Evolutionary conservation across 2,888 invertebrate species (phyloP).

Genomic region (Acleris sparsana): DNA sequence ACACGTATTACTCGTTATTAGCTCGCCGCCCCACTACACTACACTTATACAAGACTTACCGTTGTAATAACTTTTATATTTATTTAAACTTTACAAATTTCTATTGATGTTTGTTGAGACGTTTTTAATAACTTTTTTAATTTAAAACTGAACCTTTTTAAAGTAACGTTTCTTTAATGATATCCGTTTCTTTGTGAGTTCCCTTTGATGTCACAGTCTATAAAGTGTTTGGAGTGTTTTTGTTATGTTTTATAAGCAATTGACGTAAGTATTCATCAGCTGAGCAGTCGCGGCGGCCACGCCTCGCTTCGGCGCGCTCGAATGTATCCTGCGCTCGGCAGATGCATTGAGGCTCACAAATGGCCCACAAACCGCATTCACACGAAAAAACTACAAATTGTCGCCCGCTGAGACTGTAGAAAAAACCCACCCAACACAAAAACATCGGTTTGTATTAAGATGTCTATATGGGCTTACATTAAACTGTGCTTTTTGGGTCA

Average conservation of each 20-base stretch:
- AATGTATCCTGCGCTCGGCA: neutral
- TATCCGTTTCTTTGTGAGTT: constrained; percentile 22
- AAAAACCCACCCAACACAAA: constrained; percentile 36
- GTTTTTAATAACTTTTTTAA: constrained; percentile 20
- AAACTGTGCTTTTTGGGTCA: neutral
- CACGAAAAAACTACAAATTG: constrained; percentile 41
- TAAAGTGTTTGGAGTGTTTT: constrained; percentile 19
- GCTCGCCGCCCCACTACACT: too few relatives aligned
- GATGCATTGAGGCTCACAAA: constrained; percentile 35
- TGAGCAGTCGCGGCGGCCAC: constrained; percentile 1
- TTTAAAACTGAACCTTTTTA: constrained; percentile 8
- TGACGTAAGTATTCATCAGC: constrained; percentile 13
- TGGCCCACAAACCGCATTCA: constrained; percentile 67
- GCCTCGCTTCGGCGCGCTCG: constrained; percentile 2
- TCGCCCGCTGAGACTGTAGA: constrained; percentile 37
- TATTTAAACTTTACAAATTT: neutral
- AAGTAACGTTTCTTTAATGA: constrained; percentile 28
- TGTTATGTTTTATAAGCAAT: constrained; percentile 5
- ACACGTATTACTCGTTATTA: constrained; percentile 21
- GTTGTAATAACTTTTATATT: constrained; percentile 7
- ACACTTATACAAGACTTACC: neutral
- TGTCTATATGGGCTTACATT: neutral
- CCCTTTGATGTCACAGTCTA: constrained; percentile 25
- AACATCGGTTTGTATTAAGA: constrained; percentile 11
- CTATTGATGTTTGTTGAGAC: constrained; percentile 32